Evolutionary conservation across 2,888 invertebrate genomes (phyloP).

Genomic region (Diaphora mendica): DNA sequence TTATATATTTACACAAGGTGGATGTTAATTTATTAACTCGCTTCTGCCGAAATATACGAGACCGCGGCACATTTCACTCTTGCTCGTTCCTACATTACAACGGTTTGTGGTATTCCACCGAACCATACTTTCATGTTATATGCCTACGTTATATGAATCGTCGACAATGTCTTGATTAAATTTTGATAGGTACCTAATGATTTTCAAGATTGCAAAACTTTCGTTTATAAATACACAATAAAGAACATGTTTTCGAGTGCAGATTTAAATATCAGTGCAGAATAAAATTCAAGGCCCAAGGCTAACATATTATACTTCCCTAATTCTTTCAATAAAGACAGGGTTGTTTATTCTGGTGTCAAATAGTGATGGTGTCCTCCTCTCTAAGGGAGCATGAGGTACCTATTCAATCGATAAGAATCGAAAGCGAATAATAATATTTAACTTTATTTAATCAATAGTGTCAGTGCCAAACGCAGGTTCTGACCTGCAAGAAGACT

Average conservation of each 20-base stretch:
- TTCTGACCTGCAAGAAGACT: too few species aligned
- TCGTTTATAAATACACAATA: neutral
- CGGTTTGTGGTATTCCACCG: constrained; percentile 25
- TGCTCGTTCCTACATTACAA: constrained; percentile 17
- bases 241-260: neutral
- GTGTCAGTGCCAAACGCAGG: too few species aligned
- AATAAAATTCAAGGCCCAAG: neutral
- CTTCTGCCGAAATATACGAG: constrained; percentile 41
- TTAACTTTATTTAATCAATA: neutral
- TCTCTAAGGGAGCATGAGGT: neutral
- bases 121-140: constrained; percentile 25
- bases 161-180: constrained; percentile 29
- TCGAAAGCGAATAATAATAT: neutral
- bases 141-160: constrained; percentile 11
- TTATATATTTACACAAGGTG: constrained; percentile 41
- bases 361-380: neutral
- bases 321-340: neutral
- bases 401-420: too few species aligned
- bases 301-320: neutral
- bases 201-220: neutral
- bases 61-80: constrained; percentile 22
- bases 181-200: constrained; percentile 13
- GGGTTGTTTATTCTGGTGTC: neutral
- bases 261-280: too few species aligned
- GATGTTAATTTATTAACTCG: constrained; percentile 46